Percentiles rank a stretch among this genome's conserved stretches.
Evolutionary conservation across 2,113 vertebrate species (phyloP).

Genomic region (Zingel zingel): DNA sequence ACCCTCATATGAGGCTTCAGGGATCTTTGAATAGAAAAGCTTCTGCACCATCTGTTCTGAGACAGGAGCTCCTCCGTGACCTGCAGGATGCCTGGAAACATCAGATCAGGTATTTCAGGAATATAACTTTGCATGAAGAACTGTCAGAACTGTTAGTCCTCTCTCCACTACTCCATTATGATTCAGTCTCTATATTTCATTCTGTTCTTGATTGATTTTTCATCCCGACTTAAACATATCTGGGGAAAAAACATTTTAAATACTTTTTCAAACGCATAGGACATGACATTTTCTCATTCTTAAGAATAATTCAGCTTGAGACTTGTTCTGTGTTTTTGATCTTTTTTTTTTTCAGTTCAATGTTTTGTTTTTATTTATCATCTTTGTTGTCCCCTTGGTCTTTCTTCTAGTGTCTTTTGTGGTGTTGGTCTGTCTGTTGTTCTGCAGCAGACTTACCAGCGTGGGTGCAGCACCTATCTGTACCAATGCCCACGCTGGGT

Average conservation of each 20-base stretch:
- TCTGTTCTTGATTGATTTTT: not conserved
- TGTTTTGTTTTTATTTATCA: not conserved
- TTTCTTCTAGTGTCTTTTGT: constrained; percentile 25
- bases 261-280: not conserved
- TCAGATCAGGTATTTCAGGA: constrained; percentile 67
- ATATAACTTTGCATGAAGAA: not conserved
- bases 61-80: not conserved
- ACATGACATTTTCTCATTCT: not conserved
- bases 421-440: constrained; percentile 49
- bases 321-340: not conserved
- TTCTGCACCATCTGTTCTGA: constrained; percentile 4
- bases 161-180: not conserved
- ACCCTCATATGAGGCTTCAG: constrained; percentile 41
- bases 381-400: not conserved
- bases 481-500: constrained; percentile 60
- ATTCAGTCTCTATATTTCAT: not conserved
- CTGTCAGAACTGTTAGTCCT: not conserved
- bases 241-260: not conserved
- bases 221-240: not conserved
- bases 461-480: constrained; percentile 71
- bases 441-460: constrained; percentile 27
- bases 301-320: not conserved
- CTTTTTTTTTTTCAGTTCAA: not conserved
- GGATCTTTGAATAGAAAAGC: constrained; percentile 27
- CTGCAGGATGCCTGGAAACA: constrained; percentile 68